Percentiles rank a stretch among this genome's conserved stretches.
phyloP scores from a whole-genome alignment of 1,140 invertebrate species.

The Meteorus sp. region DNA sequence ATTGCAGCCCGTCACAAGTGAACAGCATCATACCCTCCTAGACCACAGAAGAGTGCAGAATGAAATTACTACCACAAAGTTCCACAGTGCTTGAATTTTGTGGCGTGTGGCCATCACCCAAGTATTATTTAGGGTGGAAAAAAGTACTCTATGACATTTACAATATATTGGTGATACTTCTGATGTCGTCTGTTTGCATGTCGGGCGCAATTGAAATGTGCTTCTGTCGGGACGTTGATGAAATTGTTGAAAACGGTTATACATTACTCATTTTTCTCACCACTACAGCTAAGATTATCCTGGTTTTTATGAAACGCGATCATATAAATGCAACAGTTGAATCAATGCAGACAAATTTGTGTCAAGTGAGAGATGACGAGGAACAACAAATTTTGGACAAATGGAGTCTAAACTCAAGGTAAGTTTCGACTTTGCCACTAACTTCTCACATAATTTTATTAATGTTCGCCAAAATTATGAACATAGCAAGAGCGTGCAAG shows the following conservation, averaged over 20 bases:
- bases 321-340: conserved; percentile 13
- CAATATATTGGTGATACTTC: not conserved
- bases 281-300: conserved; percentile 24
- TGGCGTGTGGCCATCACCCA: conserved; percentile 18
- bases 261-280: conserved; percentile 26
- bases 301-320: conserved; percentile 14
- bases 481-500: too few species aligned
- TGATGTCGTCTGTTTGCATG: conserved; percentile 9
- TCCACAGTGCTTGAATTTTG: conserved; percentile 14
- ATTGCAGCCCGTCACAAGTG: too few species aligned
- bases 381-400: too few species aligned
- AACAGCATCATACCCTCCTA: too few species aligned
- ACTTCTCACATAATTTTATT: too few species aligned
- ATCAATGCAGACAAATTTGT: conserved; percentile 23
- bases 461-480: too few species aligned
- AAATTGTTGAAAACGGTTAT: conserved; percentile 32
- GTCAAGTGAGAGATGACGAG: too few species aligned
- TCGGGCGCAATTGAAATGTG: conserved; percentile 18
- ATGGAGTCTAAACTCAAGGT: too few species aligned
- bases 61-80: not conserved
- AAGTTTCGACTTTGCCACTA: too few species aligned
- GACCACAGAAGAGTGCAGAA: too few species aligned
- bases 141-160: conserved; percentile 17
- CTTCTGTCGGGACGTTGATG: conserved; percentile 16
- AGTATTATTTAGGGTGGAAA: conserved; percentile 3